Conservation (phyloP, 2,888 invertebrate species). For the Stenolophus ochropezus region DNA sequence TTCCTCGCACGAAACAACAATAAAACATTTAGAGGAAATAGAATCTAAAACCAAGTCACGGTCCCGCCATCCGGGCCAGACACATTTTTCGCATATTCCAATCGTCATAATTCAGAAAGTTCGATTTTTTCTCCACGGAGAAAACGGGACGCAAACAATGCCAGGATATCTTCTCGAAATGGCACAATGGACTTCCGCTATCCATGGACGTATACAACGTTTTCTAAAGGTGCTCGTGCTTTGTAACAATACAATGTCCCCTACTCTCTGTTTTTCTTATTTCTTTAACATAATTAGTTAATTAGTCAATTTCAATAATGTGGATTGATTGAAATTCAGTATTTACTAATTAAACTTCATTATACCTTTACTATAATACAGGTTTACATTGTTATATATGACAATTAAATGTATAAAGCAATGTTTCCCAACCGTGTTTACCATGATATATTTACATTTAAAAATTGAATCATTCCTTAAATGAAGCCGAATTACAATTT, state of each 20-base stretch:
- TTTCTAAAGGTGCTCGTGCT: slow-evolving; percentile 14
- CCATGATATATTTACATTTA: too few relatives aligned
- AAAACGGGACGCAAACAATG: slow-evolving; percentile 50
- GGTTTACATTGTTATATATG: background rate
- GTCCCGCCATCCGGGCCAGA: slow-evolving; percentile 62
- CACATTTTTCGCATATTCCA: slow-evolving; percentile 59
- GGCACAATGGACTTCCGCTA: slow-evolving; percentile 54
- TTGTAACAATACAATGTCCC: background rate
- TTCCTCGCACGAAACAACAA: slow-evolving; percentile 58
- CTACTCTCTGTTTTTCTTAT: background rate
- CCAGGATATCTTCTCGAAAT: slow-evolving; percentile 48
- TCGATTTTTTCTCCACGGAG: slow-evolving; percentile 50
- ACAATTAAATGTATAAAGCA: too few relatives aligned
- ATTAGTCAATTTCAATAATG: background rate
- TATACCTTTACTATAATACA: background rate
- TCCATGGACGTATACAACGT: slow-evolving; percentile 6
- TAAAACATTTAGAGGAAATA: slow-evolving; percentile 60
- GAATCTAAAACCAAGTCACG: slow-evolving; percentile 68
- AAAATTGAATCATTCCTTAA: too few relatives aligned
- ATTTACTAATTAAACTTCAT: background rate
- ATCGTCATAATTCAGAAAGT: slow-evolving; percentile 59
- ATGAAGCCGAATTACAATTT: too few relatives aligned
- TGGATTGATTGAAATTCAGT: too few relatives aligned
- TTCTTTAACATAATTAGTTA: slow-evolving; percentile 9
- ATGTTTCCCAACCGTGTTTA: too few relatives aligned